Base-by-base conservation (phyloP, 2,113 vertebrate genomes). In the Myotis lucifugus region DNA sequence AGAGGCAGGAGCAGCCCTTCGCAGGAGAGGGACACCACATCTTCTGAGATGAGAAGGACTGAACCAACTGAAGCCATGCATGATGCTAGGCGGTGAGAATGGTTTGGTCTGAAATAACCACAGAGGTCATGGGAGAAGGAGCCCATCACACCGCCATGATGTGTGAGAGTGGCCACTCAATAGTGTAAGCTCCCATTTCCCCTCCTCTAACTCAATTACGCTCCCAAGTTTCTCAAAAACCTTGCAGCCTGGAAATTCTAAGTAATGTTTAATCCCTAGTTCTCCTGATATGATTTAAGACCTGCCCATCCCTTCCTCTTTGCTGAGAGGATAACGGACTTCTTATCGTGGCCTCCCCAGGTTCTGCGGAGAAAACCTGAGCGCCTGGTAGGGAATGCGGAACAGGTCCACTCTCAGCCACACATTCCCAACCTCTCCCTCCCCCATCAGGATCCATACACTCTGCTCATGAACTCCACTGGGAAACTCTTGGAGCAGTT, bases 371-470 rank as follows among this genome's bases (percentile, higher is more conserved):
- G 50, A 52, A 90, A 95, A 48, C 19, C 0, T 5, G 1, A 82
- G 19, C 0, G 48, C 23, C 54, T 56, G 18, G 11, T 3, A 74
- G 40, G 19, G 29, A 66, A 59, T 9, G 18, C 18, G 5, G 0
- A 14, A 42, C 29, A 90, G 5, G 14, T 34, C 11, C 0, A 17
- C 1, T 1, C n/a, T 90, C 23, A 12, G 0, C 0, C 0, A 32
- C 59, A 19, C 34, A 81, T 17, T 61, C 37, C 56, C 54, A 74
- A 2, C 25, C 40, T 25, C 23, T 73, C 76, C 25, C 6, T 19
- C 29, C 46, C 19, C 5, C 21, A 14, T 46, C 9, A 18, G 34
- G 54, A 37, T 27, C 59, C 12, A 1, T 13, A 17, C 4, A n/a
- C 37, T 90, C 73, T 64, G 23, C 59, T 87, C 15, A 17, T 6